Evolutionary conservation across 2,888 invertebrate genomes (phyloP).

Genomic region (Lasioglossum malachurum): DNA sequence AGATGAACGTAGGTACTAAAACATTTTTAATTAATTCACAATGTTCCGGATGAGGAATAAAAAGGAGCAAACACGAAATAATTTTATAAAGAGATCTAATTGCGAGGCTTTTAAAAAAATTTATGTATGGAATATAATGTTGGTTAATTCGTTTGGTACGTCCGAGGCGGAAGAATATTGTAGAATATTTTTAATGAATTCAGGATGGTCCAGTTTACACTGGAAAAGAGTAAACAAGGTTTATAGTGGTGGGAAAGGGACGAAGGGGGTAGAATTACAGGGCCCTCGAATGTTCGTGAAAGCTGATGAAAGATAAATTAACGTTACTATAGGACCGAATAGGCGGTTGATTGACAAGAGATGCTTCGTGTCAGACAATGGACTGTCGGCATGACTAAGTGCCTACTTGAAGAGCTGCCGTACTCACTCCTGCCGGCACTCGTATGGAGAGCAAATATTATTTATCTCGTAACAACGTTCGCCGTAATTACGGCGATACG

Average conservation of each 20-base stretch:
- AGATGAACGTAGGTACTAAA: neutral
- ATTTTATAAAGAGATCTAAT: neutral
- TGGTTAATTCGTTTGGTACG: neutral
- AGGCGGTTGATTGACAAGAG: conserved; percentile 59
- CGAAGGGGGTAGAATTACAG: neutral
- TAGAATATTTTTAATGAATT: neutral
- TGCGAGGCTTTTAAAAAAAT: neutral
- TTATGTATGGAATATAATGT: neutral
- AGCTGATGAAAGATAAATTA: conserved; percentile 55
- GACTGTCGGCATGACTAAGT: conserved; percentile 59
- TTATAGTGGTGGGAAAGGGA: neutral
- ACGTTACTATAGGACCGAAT: conserved; percentile 40
- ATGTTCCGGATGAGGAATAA: neutral
- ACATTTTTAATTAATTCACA: neutral
- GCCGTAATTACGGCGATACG: conserved; percentile 44
- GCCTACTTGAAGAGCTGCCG: conserved; percentile 38
- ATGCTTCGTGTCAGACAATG: conserved; percentile 56
- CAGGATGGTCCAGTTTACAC: neutral
- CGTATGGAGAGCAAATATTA: conserved; percentile 59
- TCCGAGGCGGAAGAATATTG: neutral
- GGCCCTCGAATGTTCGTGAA: conserved; percentile 23
- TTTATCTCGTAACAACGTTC: conserved; percentile 56
- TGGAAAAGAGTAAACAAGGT: neutral
- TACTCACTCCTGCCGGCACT: conserved; percentile 30
- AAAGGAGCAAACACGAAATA: neutral